Evolutionary conservation across 2,797 vertebrate species (phyloP), one percentile per base, ranked within the genome.

Genomic region (Sardinella longiceps): DNA sequence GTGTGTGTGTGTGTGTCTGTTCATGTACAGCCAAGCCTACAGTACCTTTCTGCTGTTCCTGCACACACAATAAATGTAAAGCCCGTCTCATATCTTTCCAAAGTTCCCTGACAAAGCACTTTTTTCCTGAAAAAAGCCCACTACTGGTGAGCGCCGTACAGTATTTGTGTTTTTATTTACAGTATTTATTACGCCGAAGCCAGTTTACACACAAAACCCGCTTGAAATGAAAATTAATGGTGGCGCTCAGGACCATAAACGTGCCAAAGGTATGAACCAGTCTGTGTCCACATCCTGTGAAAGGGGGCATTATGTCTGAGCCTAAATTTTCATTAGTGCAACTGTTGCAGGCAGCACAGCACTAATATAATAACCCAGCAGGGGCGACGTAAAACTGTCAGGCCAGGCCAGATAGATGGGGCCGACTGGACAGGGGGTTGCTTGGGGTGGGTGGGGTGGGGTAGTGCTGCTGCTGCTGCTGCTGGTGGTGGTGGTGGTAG

Each of bases 321-420:
- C 95, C 93, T 93, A 93, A 95, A 94, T 93, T 92, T 95, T 94
- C 95, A 95, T 95, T 95, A 97, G 96, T 89, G 92, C 94, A 95
- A 95, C 94, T 93, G 95, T 94, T 94, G 95, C 95, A 91, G 93
- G 95, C 94, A 90, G 94, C 93, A 85, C 92, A 95, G 93, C 94
- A 92, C 95, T 93, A 93, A 95, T 93, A 94, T 95, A 97, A 96
- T 96, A 96, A 97, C 96, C 95, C 95, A 94, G 95, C 94, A 84
- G 95, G 92, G 89, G 95, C 93, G 3, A 94, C 95, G 95, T 97
- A 97, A 97, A 98, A 89, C 95, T 97, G 96, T 97, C 97, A 96
- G 92, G 92, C 92, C 84, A 87, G 89, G 88, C 33, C 85, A 93
- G 94, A 92, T 89, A 90, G 93, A 93, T 91, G 90, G 88, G 86